Evolutionary conservation across 2,888 invertebrate genomes (phyloP), one percentile per base, ranked within the genome.

Genomic region (Hipparchia semele): DNA sequence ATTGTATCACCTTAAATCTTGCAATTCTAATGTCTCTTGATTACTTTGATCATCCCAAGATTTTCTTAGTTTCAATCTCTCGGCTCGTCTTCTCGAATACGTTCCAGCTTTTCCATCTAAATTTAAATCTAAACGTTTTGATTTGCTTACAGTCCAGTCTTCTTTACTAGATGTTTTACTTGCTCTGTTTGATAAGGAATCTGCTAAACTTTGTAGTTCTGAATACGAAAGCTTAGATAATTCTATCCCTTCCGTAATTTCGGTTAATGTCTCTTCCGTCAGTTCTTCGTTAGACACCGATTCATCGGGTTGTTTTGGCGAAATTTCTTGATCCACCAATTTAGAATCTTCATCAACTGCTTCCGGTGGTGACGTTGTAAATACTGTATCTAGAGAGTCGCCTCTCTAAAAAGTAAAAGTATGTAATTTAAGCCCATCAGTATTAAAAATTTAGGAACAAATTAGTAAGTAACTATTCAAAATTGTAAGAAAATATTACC

Each of bases 1-100:
- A 39, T 5, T 10, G 33, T 39, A 10, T 33, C 60, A 75, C 94
- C 94, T 87, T 3, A 96, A 87, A 78, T 96, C 96, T 79, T 96
- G 95, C 81, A 96, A 90, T 80, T 96, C 96, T 82, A 96, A 92
- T 23, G 95, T 95, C 80, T 96, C 97, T 78, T 96, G 96, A 79
- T 96, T 95, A 73, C 96, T 96, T 75, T 96, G 95, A 76, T 96
- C 96, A 77, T 97, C 96, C 96, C 96, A 96, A 6, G 96, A 96
- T 77, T 95, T 94, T 56, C 94, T 91, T 75, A 95, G 95, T 72
- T 90, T 91, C 49, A 94, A 79, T 76, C 92, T 94, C 2, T 90
- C 92, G 2, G 93, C 94, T 51, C 92, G 84, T 77, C 91, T 92
- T 71, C 91, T 89, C 86, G 92, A 94, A 90, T 94, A 94, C 0